phyloP scores from a whole-genome alignment of 2,113 vertebrate genomes.

The Sclerurus mexicanus region DNA sequence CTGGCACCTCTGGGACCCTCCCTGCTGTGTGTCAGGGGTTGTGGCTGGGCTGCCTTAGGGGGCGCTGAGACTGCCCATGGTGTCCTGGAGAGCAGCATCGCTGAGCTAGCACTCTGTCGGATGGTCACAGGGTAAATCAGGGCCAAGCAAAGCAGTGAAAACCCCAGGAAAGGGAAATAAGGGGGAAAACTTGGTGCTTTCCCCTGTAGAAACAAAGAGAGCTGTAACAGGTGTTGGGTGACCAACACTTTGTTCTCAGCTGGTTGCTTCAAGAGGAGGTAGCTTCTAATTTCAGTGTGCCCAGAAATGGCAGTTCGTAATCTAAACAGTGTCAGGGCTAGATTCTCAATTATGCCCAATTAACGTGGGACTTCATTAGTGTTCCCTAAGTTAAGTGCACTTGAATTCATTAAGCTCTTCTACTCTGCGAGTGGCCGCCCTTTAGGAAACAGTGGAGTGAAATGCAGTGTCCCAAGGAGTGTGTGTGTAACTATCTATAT shows the following conservation, averaged over 20 bases:
- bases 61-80: neutral
- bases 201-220: neutral
- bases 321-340: neutral
- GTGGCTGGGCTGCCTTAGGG: neutral
- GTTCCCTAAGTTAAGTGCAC: neutral
- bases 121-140: neutral
- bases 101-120: neutral
- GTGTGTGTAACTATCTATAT: too few species aligned
- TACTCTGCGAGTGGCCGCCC: neutral
- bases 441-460: neutral
- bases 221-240: neutral
- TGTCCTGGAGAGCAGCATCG: rapidly evolving
- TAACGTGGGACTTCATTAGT: neutral
- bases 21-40: rapidly evolving
- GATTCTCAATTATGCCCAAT: neutral
- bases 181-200: neutral
- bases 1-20: rapidly evolving
- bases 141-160: neutral
- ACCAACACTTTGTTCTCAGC: neutral
- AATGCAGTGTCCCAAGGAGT: neutral
- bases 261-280: neutral
- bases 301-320: neutral
- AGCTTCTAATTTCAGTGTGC: neutral
- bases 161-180: neutral
- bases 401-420: neutral